Evolutionary conservation across 2,113 vertebrate genomes (phyloP).

Genomic region (Lonchura striata): DNA sequence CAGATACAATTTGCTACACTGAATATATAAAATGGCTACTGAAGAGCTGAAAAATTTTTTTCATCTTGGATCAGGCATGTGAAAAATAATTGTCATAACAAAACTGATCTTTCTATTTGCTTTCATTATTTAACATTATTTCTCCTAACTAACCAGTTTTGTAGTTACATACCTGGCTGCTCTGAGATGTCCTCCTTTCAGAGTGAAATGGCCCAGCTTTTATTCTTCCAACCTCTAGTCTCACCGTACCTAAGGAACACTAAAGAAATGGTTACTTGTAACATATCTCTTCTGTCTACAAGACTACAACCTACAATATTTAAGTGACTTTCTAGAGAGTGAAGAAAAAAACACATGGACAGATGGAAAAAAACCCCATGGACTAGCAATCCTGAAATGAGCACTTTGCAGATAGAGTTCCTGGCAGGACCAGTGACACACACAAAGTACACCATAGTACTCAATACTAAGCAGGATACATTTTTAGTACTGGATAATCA

Average conservation of each 20-base stretch:
- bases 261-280: slow-evolving; percentile 52
- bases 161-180: slow-evolving; percentile 84
- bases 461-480: not conserved
- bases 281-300: not conserved
- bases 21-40: not conserved
- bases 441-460: not conserved
- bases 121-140: not conserved
- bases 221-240: slow-evolving; percentile 90
- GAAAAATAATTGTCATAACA: not conserved
- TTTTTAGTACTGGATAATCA: not conserved
- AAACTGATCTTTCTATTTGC: not conserved
- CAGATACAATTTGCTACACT: not conserved
- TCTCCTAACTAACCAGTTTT: not conserved
- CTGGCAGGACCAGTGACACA: not conserved
- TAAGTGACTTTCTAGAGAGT: not conserved
- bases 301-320: not conserved
- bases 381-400: not conserved
- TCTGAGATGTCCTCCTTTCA: slow-evolving; percentile 87
- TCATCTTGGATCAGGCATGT: not conserved
- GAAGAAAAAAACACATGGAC: not conserved
- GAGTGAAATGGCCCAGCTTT: slow-evolving; percentile 92
- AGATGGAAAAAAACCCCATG: not conserved
- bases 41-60: not conserved
- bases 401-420: not conserved
- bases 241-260: slow-evolving; percentile 90